Evolutionary conservation across 2,797 vertebrate species (phyloP), one percentile per base, ranked within the genome.

Genomic region (Taenioides sp.): DNA sequence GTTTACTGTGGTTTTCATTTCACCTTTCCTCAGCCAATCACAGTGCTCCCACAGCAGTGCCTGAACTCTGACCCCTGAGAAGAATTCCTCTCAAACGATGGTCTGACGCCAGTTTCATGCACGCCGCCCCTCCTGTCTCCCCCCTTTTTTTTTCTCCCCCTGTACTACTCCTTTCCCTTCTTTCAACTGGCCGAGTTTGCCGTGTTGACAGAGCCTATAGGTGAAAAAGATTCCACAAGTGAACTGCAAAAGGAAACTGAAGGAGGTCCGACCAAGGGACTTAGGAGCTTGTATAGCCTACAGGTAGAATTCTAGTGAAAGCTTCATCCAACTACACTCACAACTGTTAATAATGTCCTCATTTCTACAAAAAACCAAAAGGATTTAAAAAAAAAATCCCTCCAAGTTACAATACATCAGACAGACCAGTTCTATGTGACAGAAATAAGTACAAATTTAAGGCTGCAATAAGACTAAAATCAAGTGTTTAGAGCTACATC

Each of bases 1-100:
- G 98, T 99, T 99, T 96, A 99, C 94, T 68, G 93, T 97, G 96
- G 96, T 97, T 99, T 96, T 96, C 92, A 96, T 97, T 98, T 99
- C 98, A 99, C 97, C 98, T 96, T 95, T 96, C 87, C 89, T 90
- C 92, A 96, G 88, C 97, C 98, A 99, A 99, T 99, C 93, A 89
- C 90, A 80, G 91, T 75, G 76, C 87, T 50, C 74, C 89, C 87
- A 65, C 90, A 89, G 89, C 89, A 64, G 91, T 82, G 76, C 72
- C 91, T 94, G 94, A 95, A 93, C 95, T 94, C 88, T 94, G 86
- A 95, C 95, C 96, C 91, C 91, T 89, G 81, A 90, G 92, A 91
- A 92, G 90, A 92, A 92, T 92, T 91, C 82, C 77, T 76, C 87
- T 92, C 79, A 92, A 92, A 93, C 87, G 89, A 93, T 87, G 86